phyloP scores from a whole-genome alignment of 2,888 invertebrate species.

The Nineta flava region DNA sequence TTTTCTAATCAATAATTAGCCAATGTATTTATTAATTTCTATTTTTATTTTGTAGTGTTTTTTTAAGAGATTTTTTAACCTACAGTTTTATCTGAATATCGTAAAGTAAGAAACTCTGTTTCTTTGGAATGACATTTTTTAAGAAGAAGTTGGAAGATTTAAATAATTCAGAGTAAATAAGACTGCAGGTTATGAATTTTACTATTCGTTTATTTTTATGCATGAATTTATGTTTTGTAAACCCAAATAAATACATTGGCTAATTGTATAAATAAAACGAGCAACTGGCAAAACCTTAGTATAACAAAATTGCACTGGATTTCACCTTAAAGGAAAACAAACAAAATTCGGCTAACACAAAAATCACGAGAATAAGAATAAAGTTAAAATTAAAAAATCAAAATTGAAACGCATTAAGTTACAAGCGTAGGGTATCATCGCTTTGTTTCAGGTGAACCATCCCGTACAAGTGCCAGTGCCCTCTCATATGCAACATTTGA shows the following conservation, averaged over 20 bases:
- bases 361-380: neutral
- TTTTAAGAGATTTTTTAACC: too few species aligned
- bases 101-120: too few species aligned
- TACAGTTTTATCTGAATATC: too few species aligned
- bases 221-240: too few species aligned
- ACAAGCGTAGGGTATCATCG: conserved; percentile 5
- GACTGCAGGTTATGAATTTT: too few species aligned
- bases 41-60: too few species aligned
- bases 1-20: neutral
- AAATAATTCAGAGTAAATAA: too few species aligned
- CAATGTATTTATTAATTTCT: neutral
- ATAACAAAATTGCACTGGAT: neutral
- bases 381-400: neutral
- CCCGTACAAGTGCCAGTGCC: conserved; percentile 25
- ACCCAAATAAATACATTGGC: neutral
- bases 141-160: too few species aligned
- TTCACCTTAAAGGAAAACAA: neutral
- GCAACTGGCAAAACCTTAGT: neutral
- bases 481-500: conserved; percentile 27
- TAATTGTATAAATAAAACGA: neutral
- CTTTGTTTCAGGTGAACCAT: conserved; percentile 20
- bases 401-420: neutral
- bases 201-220: too few species aligned
- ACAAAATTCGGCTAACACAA: neutral
- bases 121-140: too few species aligned